phyloP scores from a whole-genome alignment of 2,113 vertebrate species.

The Lichenostomus cassidix region DNA sequence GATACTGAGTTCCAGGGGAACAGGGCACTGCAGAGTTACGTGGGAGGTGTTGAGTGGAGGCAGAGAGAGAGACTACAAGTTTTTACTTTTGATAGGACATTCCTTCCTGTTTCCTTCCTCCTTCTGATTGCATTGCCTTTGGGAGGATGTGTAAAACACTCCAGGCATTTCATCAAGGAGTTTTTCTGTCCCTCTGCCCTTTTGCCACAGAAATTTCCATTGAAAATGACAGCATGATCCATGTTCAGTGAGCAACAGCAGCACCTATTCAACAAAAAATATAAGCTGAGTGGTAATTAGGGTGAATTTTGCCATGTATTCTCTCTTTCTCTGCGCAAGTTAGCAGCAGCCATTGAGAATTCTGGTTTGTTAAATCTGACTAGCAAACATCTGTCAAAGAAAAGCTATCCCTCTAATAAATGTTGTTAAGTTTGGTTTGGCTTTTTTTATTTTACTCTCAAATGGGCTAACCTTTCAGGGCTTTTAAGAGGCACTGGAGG shows the following conservation, averaged over 20 bases:
- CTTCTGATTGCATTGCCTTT: background rate
- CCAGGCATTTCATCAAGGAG: background rate
- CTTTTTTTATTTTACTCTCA: background rate
- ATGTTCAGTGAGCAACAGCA: background rate
- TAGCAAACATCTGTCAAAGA: background rate
- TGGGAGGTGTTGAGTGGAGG: background rate
- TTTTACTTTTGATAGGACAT: background rate
- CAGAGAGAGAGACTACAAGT: background rate
- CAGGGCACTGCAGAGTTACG: background rate
- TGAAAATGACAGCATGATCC: background rate
- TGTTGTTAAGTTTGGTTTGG: background rate
- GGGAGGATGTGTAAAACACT: background rate
- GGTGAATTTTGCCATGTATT: background rate
- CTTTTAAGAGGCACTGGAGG: background rate
- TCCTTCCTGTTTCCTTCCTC: background rate
- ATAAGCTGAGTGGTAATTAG: background rate
- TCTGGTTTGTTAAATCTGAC: conserved; percentile 51
- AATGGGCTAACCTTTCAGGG: background rate
- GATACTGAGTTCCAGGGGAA: background rate
- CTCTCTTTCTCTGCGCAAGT: background rate
- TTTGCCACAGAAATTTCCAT: background rate
- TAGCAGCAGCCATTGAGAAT: background rate
- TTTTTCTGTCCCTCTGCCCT: background rate
- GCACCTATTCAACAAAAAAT: background rate
- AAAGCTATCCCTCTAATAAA: background rate